Evolutionary conservation across 2,113 vertebrate genomes (phyloP), one percentile per base, ranked within the genome.

Genomic region (Etia nguti): DNA sequence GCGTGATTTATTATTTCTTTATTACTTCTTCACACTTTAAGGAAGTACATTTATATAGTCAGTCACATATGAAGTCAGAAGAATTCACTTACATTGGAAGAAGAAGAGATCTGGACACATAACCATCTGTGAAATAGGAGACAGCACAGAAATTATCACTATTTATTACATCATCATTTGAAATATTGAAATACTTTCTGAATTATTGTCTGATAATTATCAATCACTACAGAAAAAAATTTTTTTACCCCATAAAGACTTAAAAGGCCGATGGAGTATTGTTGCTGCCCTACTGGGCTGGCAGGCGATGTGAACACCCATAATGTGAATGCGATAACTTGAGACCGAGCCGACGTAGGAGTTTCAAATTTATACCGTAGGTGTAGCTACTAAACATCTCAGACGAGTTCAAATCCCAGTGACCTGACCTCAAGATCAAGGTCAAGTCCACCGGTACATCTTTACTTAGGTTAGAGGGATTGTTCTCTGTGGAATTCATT

Each of bases 81-180:
- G 4, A 18, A 86, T 56, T 89, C 10, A 96, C 96, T 91, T 89
- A 97, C 96, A 94, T 77, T 29, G 54, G 70, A 60, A 96, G 93
- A 81, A 97, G 96, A 87, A 96, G 62, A 26, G 82, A 38, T 87
- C 82, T 94, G 70, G 93, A 91, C 68, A 97, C 96, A 81, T 96
- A 97, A 88, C 96, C 96, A 95, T 92, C 96, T 97, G 90, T 86
- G 57, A 89, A 34, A 62, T 80, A 80, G 6, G 24, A 90, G 18
- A 88, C 16, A 88, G 59, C 86, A 85, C 0, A 91, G 10, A 57
- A 26, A 80, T 48, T 0, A 16, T 29, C n/a, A 29, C 3, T 13
- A 36, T 16, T 56, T 79, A 62, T 55, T 31, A 24, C 3, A 55
- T 16, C 13, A 54, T 26, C 16, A 55, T 22, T 16, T 57, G 38